phyloP scores from a whole-genome alignment of 2,797 vertebrate species.

The Amblyraja radiata region DNA sequence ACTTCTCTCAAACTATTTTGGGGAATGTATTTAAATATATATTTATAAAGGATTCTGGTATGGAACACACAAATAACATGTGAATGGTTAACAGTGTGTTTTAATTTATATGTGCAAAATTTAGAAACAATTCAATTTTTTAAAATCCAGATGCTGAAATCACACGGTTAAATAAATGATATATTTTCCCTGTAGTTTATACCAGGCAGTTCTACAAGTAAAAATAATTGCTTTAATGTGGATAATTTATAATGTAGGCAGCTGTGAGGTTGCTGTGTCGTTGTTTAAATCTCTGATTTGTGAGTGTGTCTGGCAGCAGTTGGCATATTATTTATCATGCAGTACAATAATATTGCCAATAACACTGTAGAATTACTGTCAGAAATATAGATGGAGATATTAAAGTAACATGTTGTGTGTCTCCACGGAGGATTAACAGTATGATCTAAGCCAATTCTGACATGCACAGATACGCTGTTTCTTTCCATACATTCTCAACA shows the following conservation, averaged over 20 bases:
- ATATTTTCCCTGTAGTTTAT: background rate
- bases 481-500: background rate
- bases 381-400: conserved; percentile 33
- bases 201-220: background rate
- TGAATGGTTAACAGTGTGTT: background rate
- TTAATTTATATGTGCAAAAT: background rate
- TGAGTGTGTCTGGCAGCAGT: background rate
- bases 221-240: conserved; percentile 35
- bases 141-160: background rate
- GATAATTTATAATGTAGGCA: conserved; percentile 9
- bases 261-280: conserved; percentile 54
- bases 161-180: background rate
- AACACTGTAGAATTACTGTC: background rate
- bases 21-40: background rate
- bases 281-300: conserved; percentile 57
- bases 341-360: background rate
- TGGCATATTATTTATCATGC: background rate
- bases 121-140: background rate
- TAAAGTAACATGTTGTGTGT: background rate
- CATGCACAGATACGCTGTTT: background rate
- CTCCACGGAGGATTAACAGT: background rate
- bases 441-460: background rate
- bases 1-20: background rate
- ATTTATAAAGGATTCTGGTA: conserved; percentile 1
- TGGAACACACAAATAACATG: background rate